Evolutionary conservation across 35 echinoderm and acorn worm genomes (phyloP), one percentile per base, ranked within the genome.

Genomic region (Ophioderma brevispina): DNA sequence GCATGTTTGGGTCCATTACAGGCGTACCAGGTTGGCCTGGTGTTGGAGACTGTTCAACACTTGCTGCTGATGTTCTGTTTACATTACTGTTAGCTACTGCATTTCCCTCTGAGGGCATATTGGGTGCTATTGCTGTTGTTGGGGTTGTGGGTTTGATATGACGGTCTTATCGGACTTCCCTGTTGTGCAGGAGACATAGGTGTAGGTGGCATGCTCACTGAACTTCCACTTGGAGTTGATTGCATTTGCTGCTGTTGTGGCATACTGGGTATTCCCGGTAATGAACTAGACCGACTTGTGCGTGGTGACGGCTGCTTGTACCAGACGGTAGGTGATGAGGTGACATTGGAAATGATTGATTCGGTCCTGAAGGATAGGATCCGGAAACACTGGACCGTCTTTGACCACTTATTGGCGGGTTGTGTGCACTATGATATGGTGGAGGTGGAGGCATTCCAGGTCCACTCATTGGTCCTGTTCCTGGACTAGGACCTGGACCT

Each of bases 11-110:
- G 33, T 93, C 86, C 8, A 88, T 56, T 31, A 80, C 95, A 38
- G 96, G 96, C 18, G 96, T 98, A 37, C 96, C 95, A 76, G 96
- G 96, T 39, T 92, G 94, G 11, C 85, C 81, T 19, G 96, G 86
- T 42, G 89, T 86, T 6, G 96, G 96, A 0, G 96, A 98, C 34
- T 97, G 95, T 36, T 94, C 92, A 18, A 91, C 75, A 21, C 56
- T 86, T 80, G 81, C 70, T 85, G 80, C 32, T 25, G 39, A 32
- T 63, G 83, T 55, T 37, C 46, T 64, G 43, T 59, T 52, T 64
- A 59, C 43, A 64, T 85, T 85, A 59, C 83, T 59, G 28, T 70
- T 70, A 15, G 32, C 43, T 85, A 19, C 28, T 32, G 23, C 32
- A 34, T 23, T 70, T 55, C 8, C 83, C 37, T 46, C 41, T 8